Conservation (phyloP, 2,797 vertebrate genomes). For the Melanotaenia parkinsoni region DNA sequence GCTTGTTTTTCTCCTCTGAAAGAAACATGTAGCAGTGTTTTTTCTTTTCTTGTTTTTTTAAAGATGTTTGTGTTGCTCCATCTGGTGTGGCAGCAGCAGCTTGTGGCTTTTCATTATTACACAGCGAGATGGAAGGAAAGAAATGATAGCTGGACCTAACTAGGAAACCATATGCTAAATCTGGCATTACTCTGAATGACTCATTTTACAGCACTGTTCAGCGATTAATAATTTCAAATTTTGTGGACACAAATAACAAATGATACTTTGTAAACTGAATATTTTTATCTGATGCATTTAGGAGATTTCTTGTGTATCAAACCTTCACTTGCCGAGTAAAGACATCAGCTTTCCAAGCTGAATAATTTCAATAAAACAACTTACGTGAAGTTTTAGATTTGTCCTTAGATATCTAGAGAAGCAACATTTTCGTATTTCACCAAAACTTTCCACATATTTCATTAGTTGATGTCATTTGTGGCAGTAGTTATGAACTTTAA, state of each 20-base stretch:
- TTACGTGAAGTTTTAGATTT: neutral
- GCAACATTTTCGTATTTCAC: neutral
- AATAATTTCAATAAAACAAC: neutral
- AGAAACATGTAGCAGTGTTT: conserved; percentile 45
- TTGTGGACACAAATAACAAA: neutral
- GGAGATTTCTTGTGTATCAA: neutral
- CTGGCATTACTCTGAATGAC: conserved; percentile 1
- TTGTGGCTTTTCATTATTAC: conserved; percentile 42
- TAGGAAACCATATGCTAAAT: conserved; percentile 21
- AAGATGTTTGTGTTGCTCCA: conserved; percentile 50
- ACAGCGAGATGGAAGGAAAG: conserved; percentile 42
- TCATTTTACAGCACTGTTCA: conserved; percentile 9
- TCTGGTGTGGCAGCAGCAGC: conserved; percentile 29
- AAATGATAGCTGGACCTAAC: conserved; percentile 17
- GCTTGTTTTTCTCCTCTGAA: conserved; percentile 65
- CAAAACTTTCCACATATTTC: neutral
- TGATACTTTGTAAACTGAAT: neutral
- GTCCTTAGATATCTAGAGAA: neutral
- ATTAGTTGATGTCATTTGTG: no score
- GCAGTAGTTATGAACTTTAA: no score
- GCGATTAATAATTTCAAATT: conserved; percentile 12
- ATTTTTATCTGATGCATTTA: neutral
- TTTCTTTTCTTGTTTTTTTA: conserved; percentile 40
- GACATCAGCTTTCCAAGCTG: neutral
- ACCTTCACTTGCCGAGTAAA: neutral